Conservation (phyloP, 2,888 invertebrate genomes). For the Agriotes lineatus region DNA sequence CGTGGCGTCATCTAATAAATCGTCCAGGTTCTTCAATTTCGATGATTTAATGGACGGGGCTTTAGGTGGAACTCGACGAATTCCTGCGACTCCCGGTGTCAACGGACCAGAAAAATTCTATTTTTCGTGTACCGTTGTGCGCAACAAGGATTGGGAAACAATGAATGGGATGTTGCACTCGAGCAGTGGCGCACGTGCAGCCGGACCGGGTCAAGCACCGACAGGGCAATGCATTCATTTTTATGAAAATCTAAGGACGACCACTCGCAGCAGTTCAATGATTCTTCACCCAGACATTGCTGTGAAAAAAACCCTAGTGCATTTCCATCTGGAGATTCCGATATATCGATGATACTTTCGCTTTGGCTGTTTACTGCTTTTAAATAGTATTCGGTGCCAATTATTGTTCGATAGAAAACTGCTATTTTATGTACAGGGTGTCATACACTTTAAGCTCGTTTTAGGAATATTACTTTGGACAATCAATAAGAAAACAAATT, state of each 20-base stretch:
- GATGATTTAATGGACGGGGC: neutral
- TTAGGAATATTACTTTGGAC: too few relatives aligned
- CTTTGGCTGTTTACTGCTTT: too few relatives aligned
- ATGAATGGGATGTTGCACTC: slow-evolving; percentile 50
- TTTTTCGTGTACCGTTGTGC: slow-evolving; percentile 27
- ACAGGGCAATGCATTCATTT: slow-evolving; percentile 68
- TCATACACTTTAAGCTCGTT: too few relatives aligned
- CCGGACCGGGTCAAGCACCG: slow-evolving; percentile 59
- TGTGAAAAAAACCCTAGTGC: slow-evolving; percentile 46
- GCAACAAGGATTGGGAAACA: slow-evolving; percentile 38
- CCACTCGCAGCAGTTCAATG: slow-evolving; percentile 64
- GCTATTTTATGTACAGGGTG: too few relatives aligned
- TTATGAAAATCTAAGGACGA: slow-evolving; percentile 71
- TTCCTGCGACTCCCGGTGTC: too few relatives aligned
- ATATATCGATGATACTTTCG: slow-evolving; percentile 33
- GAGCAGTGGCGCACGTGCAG: slow-evolving; percentile 51
- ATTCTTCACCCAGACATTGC: slow-evolving; percentile 50
- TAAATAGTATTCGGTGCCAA: too few relatives aligned
- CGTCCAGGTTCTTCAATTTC: neutral
- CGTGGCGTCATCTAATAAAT: slow-evolving; percentile 1
- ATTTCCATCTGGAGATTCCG: slow-evolving; percentile 48
- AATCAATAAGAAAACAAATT: too few relatives aligned
- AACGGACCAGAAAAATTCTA: neutral
- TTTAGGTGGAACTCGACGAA: neutral
- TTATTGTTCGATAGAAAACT: too few relatives aligned